These are phyloP conservation scores for Diplodus sargus DNA, from an alignment of 2,797 vertebrate genomes.

Conservation along the genomic window DNA sequence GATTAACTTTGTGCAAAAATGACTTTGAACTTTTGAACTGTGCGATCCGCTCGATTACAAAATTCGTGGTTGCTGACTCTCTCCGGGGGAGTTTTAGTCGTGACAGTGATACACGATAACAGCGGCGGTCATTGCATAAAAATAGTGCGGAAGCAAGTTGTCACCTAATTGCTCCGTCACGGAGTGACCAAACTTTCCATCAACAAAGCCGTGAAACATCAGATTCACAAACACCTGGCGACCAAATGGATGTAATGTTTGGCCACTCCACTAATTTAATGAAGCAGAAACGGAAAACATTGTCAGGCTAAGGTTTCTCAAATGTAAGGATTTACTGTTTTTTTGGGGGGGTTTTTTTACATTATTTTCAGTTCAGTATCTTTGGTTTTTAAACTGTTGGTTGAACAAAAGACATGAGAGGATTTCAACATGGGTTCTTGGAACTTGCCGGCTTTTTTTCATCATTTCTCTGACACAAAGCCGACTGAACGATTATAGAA, in stretches of 20 bases:
- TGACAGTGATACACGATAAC: neutral
- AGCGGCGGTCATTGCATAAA: neutral
- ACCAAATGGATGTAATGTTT: no score
- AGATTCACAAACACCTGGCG: no score
- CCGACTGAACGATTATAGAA: no score
- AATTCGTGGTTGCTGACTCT: neutral
- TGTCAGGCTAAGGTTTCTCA: neutral
- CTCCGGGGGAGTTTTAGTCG: neutral
- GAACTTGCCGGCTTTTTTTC: neutral
- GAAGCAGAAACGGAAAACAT: neutral
- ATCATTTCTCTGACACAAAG: no score
- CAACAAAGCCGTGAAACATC: no score
- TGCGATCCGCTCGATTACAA: neutral
- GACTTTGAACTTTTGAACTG: constrained; percentile 18
- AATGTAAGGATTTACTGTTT: neutral
- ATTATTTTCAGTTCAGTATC: neutral
- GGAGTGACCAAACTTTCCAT: no score
- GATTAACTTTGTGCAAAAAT: constrained; percentile 26
- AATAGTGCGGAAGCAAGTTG: neutral
- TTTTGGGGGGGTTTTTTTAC: no score
- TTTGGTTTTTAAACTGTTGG: neutral
- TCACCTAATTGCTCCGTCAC: no score
- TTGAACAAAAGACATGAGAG: no score
- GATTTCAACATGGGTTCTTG: neutral
- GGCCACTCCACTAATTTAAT: neutral